Evolutionary conservation across 2,888 invertebrate species (phyloP), one percentile per base, ranked within the genome.

Genomic region (Cryptus viduatorius): DNA sequence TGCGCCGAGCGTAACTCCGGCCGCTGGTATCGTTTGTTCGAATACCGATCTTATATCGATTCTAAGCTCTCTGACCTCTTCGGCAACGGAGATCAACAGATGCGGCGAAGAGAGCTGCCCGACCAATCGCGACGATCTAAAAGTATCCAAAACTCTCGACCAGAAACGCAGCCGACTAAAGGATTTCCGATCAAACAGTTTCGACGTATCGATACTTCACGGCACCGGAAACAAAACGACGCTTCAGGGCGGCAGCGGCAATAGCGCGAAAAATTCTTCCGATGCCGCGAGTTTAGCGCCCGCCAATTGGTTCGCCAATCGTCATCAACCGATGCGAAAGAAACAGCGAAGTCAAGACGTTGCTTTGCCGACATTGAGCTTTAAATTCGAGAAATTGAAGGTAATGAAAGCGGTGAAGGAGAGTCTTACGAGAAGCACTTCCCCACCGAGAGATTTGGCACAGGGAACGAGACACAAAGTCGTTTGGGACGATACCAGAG

Each of bases 11-110:
- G 65, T 83, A 14, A 82, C 87, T 37, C 84, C 91, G 1, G 89
- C 91, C 3, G 94, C 94, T 0, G 97, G 97, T 4, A 96, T 97
- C 86, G 95, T 97, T 79, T 97, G 97, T 94, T 96, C 97, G 85
- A 97, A 97, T 93, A 97, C 96, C 44, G 97, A 98, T 91, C 95
- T 98, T 72, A 96, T 96, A 87, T 96, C 96, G 89, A 97, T 97
- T 94, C 95, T 97, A 87, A 96, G 96, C 89, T 96, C 96, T 37
- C 95, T 97, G 86, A 97, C 97, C 7, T 97, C 97, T 1, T 97
- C 97, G 16, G 97, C 97, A 53, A 96, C 96, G 79, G 97, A 97
- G 92, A 97, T 97, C 91, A 96, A 96, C 91, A 95, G 95, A 92
- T 96, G 96, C 91, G 96, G 88, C 42, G 86, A 89, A 0, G 90